A percentile compares a stretch with the other conserved stretches of the same genome.
These are phyloP conservation scores for Drosophila robusta DNA, from an alignment of 2,888 invertebrate genomes.

Conservation along the genomic window DNA sequence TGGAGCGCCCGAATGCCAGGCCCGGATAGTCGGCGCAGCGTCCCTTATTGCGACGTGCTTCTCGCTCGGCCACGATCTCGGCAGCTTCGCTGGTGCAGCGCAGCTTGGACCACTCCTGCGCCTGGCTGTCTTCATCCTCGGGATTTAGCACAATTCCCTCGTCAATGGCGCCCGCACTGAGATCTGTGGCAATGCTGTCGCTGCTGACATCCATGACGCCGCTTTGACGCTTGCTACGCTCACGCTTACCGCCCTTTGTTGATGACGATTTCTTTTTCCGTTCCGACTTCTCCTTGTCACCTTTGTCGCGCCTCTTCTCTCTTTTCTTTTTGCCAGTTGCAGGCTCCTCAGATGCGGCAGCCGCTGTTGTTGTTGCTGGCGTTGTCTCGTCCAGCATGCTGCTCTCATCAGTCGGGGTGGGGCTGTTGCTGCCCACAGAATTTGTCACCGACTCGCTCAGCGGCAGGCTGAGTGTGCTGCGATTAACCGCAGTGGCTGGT, in stretches of 20 bases:
- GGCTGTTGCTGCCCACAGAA: conserved; percentile 83
- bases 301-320: conserved; percentile 69
- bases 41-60: conserved; percentile 89
- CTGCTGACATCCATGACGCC: conserved; percentile 66
- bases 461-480: conserved; percentile 79
- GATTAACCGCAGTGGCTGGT: conserved; percentile 29
- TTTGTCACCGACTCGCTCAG: conserved; percentile 80
- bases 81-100: conserved; percentile 95
- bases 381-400: conserved; percentile 81
- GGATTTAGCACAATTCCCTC: conserved; percentile 86
- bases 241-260: conserved; percentile 46
- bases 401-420: conserved; percentile 84
- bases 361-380: conserved; percentile 28
- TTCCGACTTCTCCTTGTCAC: conserved; percentile 75
- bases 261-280: conserved; percentile 71
- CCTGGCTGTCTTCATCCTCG: conserved; percentile 90
- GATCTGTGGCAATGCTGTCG: conserved; percentile 73
- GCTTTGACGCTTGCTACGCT: conserved; percentile 69
- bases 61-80: conserved; percentile 94
- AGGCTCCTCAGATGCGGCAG: conserved; percentile 9
- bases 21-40: conserved; percentile 97
- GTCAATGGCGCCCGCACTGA: conserved; percentile 81
- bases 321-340: conserved; percentile 51
- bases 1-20: conserved; percentile 94
- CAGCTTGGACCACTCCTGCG: conserved; percentile 92